phyloP scores from a whole-genome alignment of 2,888 invertebrate species.

The Ditula angustiorana region DNA sequence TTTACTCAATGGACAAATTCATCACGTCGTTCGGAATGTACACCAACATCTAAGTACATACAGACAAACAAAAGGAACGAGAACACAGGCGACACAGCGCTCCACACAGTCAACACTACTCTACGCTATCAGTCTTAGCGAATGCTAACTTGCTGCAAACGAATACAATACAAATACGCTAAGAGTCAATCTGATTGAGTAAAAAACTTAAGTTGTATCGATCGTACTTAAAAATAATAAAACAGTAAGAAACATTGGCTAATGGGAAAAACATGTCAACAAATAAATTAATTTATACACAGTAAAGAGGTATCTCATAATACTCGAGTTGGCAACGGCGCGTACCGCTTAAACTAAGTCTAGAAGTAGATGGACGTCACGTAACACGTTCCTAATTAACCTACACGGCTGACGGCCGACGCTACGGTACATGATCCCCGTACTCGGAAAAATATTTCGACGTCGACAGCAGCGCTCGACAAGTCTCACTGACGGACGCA shows the following conservation, averaged over 20 bases:
- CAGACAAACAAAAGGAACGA: slow-evolving; percentile 32
- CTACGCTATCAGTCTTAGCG: slow-evolving; percentile 62
- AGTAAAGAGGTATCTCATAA: slow-evolving; percentile 31
- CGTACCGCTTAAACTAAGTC: background rate
- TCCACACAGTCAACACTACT: slow-evolving; percentile 40
- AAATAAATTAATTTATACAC: background rate
- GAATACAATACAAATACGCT: background rate
- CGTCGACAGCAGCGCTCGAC: background rate
- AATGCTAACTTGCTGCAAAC: slow-evolving; percentile 40
- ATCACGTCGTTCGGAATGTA: slow-evolving; percentile 28
- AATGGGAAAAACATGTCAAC: slow-evolving; percentile 21
- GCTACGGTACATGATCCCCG: background rate
- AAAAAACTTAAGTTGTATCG: slow-evolving; percentile 18
- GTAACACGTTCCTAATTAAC: slow-evolving; percentile 23
- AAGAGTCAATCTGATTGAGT: slow-evolving; percentile 12
- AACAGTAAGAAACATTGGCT: slow-evolving; percentile 16
- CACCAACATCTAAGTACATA: slow-evolving; percentile 22
- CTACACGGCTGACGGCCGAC: slow-evolving; percentile 25
- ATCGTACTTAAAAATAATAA: slow-evolving; percentile 23
- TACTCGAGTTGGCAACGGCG: slow-evolving; percentile 30
- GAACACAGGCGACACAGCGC: slow-evolving; percentile 8
- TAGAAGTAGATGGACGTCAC: slow-evolving; percentile 36
- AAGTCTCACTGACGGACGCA: slow-evolving; percentile 6
- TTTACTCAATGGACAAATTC: slow-evolving; percentile 42
- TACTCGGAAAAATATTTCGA: background rate